Conservation (phyloP, 2,797 vertebrate species). For the Crax fasciolata region DNA sequence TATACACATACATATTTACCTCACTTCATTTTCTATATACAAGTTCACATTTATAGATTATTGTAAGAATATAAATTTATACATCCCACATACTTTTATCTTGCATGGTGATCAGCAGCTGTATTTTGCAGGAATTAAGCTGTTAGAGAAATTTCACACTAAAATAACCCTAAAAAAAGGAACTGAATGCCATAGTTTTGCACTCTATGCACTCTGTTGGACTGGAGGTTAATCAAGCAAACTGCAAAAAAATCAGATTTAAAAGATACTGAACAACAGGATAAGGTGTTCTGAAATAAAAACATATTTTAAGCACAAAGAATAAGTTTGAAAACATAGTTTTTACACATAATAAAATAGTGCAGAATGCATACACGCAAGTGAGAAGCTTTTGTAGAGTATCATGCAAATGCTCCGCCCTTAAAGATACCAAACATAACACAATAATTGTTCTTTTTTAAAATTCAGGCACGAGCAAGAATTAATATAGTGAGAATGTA, state of each 20-base stretch:
- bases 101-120: not conserved
- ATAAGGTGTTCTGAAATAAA: not conserved
- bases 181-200: not conserved
- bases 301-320: not conserved
- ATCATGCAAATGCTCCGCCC: not conserved
- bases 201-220: not conserved
- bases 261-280: not conserved
- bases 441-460: not conserved
- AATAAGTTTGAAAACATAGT: not conserved
- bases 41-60: not conserved
- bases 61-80: not conserved
- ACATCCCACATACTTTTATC: not conserved
- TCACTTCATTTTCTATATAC: not conserved
- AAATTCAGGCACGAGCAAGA: not conserved
- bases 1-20: not conserved
- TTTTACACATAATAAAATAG: not conserved
- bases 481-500: not conserved
- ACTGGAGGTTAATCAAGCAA: not conserved
- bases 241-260: not conserved
- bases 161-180: not conserved
- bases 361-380: not conserved
- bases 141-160: not conserved
- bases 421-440: not conserved
- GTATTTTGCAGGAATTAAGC: not conserved
- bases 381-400: not conserved